Evolutionary conservation across 2,113 vertebrate species (phyloP).

Genomic region (Ictalurus furcatus): DNA sequence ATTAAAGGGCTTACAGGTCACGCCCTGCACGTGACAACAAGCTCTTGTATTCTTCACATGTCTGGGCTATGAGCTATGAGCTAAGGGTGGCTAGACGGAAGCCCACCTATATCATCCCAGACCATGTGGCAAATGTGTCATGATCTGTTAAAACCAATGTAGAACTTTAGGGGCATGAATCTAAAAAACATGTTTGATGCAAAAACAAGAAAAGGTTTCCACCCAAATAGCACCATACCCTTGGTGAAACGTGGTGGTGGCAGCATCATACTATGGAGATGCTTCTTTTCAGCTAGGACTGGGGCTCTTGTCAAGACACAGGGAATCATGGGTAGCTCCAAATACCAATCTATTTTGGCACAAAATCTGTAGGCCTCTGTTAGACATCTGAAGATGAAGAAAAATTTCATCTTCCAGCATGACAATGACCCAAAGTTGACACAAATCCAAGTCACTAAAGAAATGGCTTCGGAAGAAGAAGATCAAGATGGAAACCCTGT

Average conservation of each 20-base stretch:
- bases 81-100: neutral
- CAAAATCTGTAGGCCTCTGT: neutral
- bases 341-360: neutral
- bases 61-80: neutral
- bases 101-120: neutral
- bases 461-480: neutral
- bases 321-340: too few species aligned
- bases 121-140: neutral
- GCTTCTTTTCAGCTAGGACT: neutral
- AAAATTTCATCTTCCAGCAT: neutral
- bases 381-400: neutral
- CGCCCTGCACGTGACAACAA: neutral
- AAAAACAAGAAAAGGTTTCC: neutral
- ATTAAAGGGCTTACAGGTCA: neutral
- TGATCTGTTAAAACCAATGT: neutral
- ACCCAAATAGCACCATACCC: neutral
- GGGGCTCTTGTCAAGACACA: neutral
- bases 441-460: neutral
- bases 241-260: neutral
- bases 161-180: neutral
- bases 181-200: neutral
- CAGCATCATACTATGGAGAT: neutral
- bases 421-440: neutral
- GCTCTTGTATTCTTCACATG: neutral
- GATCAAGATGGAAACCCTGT: neutral